Evolutionary conservation across 2,113 vertebrate species (phyloP).

Genomic region (Danionella cerebrum): DNA sequence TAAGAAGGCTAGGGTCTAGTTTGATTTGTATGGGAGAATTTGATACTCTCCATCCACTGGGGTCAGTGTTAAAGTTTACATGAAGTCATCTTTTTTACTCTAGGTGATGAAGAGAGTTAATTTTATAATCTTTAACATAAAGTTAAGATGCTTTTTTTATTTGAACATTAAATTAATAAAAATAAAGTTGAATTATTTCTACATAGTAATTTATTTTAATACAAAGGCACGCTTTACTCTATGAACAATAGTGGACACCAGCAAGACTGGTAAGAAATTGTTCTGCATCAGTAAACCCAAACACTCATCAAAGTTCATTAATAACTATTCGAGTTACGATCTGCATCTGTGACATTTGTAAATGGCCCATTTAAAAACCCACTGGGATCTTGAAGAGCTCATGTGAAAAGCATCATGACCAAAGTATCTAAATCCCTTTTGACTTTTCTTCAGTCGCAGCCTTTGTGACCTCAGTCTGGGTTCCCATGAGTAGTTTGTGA

Average conservation of each 20-base stretch:
- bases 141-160: too few relatives aligned
- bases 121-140: too few relatives aligned
- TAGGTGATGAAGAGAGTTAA: too few relatives aligned
- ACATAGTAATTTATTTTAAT: too few relatives aligned
- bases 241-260: constrained; percentile 22
- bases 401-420: not conserved
- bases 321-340: constrained; percentile 15
- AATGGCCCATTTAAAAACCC: constrained; percentile 54
- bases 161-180: too few relatives aligned
- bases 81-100: too few relatives aligned
- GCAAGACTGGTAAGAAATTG: not conserved
- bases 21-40: too few relatives aligned
- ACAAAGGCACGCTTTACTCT: too few relatives aligned
- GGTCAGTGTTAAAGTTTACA: too few relatives aligned
- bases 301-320: constrained; percentile 2
- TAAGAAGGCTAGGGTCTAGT: too few relatives aligned
- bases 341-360: constrained; percentile 30
- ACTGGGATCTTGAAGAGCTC: constrained; percentile 26
- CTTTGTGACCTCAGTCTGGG: not conserved
- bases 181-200: too few relatives aligned
- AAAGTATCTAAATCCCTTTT: not conserved
- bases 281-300: not conserved
- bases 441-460: not conserved
- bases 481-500: constrained; percentile 28
- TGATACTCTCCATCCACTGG: too few relatives aligned